phyloP scores from a whole-genome alignment of 2,888 invertebrate genomes.

The Pristionchus entomophagus region DNA sequence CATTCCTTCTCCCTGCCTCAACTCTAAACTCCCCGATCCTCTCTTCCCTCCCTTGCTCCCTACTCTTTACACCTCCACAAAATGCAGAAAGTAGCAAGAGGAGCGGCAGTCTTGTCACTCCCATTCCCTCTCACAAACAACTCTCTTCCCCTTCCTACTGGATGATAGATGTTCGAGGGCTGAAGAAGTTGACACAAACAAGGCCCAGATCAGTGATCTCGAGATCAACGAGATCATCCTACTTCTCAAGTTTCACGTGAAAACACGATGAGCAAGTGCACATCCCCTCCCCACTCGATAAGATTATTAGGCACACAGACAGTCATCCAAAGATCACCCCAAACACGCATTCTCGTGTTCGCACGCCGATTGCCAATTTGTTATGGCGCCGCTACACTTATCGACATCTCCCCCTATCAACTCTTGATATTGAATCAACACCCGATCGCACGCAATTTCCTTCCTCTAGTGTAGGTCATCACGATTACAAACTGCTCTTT shows the following conservation, averaged over 20 bases:
- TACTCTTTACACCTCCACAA: constrained; percentile 38
- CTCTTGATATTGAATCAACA: constrained; percentile 4
- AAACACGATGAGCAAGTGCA: neutral
- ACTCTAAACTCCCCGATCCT: constrained; percentile 26
- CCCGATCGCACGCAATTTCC: constrained; percentile 17
- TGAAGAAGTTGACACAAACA: constrained; percentile 1
- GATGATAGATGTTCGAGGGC: neutral
- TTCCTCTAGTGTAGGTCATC: neutral
- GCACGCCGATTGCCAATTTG: neutral
- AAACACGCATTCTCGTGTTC: neutral
- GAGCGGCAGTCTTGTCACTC: neutral
- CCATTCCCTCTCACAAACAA: constrained; percentile 11
- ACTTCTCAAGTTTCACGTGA: too few species aligned
- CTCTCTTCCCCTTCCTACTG: neutral
- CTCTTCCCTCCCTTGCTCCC: neutral
- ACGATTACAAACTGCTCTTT: too few species aligned
- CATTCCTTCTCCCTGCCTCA: neutral
- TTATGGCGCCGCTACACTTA: neutral
- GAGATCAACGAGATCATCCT: neutral
- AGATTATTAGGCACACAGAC: too few species aligned
- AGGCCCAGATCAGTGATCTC: too few species aligned
- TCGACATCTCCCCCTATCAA: neutral
- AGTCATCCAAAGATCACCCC: too few species aligned
- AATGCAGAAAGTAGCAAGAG: constrained; percentile 33
- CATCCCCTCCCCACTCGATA: neutral